phyloP scores from a whole-genome alignment of 2,888 invertebrate genomes.

The Sclerodermus sp. region DNA sequence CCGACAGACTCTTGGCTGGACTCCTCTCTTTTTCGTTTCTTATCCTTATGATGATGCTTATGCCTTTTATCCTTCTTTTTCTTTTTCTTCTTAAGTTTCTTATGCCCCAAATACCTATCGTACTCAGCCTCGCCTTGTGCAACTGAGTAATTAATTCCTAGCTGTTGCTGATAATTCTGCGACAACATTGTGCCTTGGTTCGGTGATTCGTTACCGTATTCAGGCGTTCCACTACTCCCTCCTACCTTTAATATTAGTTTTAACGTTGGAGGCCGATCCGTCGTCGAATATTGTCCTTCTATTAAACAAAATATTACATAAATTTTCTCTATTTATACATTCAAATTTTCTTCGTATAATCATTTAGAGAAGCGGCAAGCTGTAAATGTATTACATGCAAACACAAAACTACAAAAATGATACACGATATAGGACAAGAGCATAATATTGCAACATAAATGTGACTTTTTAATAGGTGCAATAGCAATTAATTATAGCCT shows the following conservation, averaged over 20 bases:
- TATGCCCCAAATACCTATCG: conserved; percentile 60
- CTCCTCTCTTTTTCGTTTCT: conserved; percentile 67
- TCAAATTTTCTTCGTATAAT: conserved; percentile 3
- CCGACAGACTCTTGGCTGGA: conserved; percentile 66
- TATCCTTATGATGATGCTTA: conserved; percentile 72
- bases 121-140: conserved; percentile 50
- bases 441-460: neutral
- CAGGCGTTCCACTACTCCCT: conserved; percentile 68
- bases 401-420: neutral
- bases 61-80: conserved; percentile 78
- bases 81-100: conserved; percentile 77
- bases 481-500: too few species aligned
- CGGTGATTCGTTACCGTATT: conserved; percentile 55
- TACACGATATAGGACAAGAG: neutral
- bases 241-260: conserved; percentile 77
- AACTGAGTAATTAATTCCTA: conserved; percentile 54
- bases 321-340: neutral
- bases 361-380: conserved; percentile 23
- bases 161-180: conserved; percentile 51
- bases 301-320: conserved; percentile 14
- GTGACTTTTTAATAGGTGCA: neutral
- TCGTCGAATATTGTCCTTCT: conserved; percentile 45
- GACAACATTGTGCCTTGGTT: conserved; percentile 47
- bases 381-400: conserved; percentile 7
- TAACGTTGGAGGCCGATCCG: conserved; percentile 63